A percentile compares a stretch with the other conserved stretches of the same genome.
Conservation (phyloP, 2,113 vertebrate genomes). For the Pelecanus crispus region DNA sequence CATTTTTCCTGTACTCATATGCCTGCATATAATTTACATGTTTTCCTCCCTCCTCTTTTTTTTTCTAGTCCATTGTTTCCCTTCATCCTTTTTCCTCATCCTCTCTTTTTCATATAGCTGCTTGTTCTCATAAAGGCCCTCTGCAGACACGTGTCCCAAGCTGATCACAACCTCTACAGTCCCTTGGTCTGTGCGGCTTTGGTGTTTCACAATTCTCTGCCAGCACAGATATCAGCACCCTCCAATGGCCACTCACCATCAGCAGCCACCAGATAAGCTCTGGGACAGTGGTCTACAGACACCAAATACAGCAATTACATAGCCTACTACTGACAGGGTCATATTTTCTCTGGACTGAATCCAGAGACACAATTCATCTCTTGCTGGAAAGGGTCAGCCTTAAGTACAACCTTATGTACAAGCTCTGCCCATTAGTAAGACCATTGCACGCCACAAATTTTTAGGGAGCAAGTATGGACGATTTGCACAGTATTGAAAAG, state of each 20-base stretch:
- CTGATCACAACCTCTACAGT: background rate
- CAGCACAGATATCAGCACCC: background rate
- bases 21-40: background rate
- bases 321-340: background rate
- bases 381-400: background rate
- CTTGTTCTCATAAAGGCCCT: background rate
- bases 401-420: fast-evolving
- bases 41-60: background rate
- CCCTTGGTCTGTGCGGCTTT: background rate
- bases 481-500: background rate
- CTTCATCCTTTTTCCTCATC: background rate
- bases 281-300: background rate
- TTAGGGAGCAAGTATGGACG: background rate
- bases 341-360: background rate
- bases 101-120: background rate
- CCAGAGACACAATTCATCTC: background rate
- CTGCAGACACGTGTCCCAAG: background rate
- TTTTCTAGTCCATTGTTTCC: background rate
- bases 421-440: background rate
- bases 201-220: background rate
- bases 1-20: background rate
- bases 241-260: fast-evolving
- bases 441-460: background rate
- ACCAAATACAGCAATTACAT: background rate
- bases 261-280: background rate